These are phyloP conservation scores for Melanotaenia boesemani DNA, from an alignment of 2,797 vertebrate genomes.

Conservation along the genomic window DNA sequence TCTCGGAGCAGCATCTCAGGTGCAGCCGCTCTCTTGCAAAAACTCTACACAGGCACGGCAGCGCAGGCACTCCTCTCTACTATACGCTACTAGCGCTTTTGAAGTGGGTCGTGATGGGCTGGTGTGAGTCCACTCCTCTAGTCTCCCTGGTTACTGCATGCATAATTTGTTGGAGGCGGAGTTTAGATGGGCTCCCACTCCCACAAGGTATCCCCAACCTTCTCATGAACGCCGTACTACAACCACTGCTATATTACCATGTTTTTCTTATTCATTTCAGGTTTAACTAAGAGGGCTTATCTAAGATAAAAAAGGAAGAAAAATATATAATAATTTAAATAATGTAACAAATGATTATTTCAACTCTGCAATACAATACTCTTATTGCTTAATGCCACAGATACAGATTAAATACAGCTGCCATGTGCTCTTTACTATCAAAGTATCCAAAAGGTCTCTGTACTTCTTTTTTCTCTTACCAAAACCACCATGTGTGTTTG, in stretches of 20 bases:
- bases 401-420: slow-evolving; percentile 1
- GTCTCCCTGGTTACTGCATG: slow-evolving; percentile 81
- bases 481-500: slow-evolving; percentile 28
- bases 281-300: background rate
- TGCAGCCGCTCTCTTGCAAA: background rate
- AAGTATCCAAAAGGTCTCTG: slow-evolving; percentile 58
- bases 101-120: slow-evolving; percentile 75
- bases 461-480: slow-evolving; percentile 25
- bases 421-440: slow-evolving; percentile 44
- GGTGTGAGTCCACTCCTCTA: slow-evolving; percentile 57
- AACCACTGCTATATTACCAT: too few relatives aligned
- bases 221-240: slow-evolving; percentile 9
- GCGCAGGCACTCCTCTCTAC: slow-evolving; percentile 33
- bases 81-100: slow-evolving; percentile 57
- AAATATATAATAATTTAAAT: background rate
- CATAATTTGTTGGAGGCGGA: slow-evolving; percentile 63
- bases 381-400: background rate
- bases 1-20: slow-evolving; percentile 37
- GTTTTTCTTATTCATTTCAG: background rate
- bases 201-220: slow-evolving; percentile 76
- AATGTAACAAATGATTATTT: background rate
- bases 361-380: background rate
- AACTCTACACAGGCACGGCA: background rate
- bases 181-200: slow-evolving; percentile 48
- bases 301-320: background rate